Evolutionary conservation across 2,888 invertebrate species (phyloP).

Genomic region (Dione juno): DNA sequence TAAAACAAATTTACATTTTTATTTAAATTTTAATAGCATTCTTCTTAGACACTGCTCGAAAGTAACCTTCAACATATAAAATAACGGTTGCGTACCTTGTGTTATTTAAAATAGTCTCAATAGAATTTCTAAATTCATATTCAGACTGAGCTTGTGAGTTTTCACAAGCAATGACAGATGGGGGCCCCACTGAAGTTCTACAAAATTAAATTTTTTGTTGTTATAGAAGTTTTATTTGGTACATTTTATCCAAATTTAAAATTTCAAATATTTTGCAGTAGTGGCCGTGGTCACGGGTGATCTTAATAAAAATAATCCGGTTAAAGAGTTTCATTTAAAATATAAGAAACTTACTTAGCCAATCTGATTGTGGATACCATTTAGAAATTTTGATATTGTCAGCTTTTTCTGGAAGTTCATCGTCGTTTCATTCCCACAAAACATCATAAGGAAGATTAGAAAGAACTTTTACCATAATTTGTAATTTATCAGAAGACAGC

Average conservation of each 20-base stretch:
- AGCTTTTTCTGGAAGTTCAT: conserved; percentile 49
- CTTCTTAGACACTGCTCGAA: background rate
- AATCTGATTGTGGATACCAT: conserved; percentile 64
- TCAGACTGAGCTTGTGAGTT: no score
- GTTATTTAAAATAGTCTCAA: conserved; percentile 50
- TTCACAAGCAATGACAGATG: no score
- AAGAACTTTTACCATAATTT: conserved; percentile 54
- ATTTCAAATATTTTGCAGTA: no score
- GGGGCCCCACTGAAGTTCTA: no score
- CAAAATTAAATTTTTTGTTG: no score
- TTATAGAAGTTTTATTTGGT: no score
- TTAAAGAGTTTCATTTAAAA: conserved; percentile 54
- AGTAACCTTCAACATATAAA: background rate
- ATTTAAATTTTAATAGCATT: background rate
- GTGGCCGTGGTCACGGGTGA: no score
- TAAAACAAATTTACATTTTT: conserved; percentile 14
- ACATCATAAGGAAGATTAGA: conserved; percentile 58
- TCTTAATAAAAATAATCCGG: no score
- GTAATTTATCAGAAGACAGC: conserved; percentile 49
- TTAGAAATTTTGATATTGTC: conserved; percentile 56
- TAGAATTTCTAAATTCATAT: conserved; percentile 49
- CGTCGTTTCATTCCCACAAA: conserved; percentile 60
- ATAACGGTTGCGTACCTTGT: conserved; percentile 47
- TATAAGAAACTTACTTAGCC: conserved; percentile 52
- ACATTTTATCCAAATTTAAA: no score